Evolutionary conservation across 2,113 vertebrate genomes (phyloP), one percentile per base, ranked within the genome.

Genomic region (Megaptera novaeangliae): DNA sequence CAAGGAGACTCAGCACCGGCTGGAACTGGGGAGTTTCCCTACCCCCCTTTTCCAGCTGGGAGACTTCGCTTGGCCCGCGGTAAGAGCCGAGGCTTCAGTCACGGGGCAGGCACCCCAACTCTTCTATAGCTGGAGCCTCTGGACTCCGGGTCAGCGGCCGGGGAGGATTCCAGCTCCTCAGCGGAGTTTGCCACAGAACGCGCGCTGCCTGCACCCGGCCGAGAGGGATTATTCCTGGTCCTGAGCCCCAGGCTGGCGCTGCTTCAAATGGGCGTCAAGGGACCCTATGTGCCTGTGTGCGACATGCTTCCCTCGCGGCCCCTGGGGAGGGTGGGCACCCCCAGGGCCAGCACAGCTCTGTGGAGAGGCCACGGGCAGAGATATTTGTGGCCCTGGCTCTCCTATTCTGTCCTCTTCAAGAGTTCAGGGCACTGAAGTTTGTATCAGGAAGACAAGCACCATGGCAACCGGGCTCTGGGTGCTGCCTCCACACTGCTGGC

Each of bases 301-400:
- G 0, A 27, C 0, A 0, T 25, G 57, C 57, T 66, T 87, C 80
- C 34, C 69, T 7, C 18, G 15, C 8, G 8, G 13, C n/a, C 12
- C 49, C 55, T 1, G 8, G 27, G 74, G 36, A 89, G 25, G 25
- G 29, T 4, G 27, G 52, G 23, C 9, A 34, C n/a, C 87, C 14
- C 7, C 52, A 39, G 23, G n/a, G 82, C 87, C 52, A 13, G 11
- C 14, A 9, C 41, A 17, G 41, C 29, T 88, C 78, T 20, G 14
- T 0, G n/a, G 41, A 82, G 59, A 94, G 27, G 27, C 34, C 59
- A 0, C 31, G 21, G 34, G 41, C 20, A 23, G 90, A 78, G 61
- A 13, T 6, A 7, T 20, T 2, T 0, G 49, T 39, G 41, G 61
- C 55, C 90, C 34, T 57, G 34, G 23, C 77, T 29, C 10, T 20